Evolutionary conservation across 1,140 invertebrate genomes (phyloP).

Genomic region (Achatina immaculata): DNA sequence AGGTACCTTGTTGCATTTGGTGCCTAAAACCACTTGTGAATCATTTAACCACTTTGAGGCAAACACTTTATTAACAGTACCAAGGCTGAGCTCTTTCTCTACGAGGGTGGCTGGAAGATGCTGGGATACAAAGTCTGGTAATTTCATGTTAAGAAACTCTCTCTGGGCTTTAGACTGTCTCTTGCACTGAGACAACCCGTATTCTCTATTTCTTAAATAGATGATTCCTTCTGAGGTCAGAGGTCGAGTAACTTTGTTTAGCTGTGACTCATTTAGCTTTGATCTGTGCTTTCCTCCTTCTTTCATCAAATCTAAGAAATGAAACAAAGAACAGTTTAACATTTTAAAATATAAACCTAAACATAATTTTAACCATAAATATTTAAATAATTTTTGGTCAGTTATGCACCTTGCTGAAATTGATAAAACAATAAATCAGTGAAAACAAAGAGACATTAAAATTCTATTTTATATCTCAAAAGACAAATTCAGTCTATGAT

Average conservation of each 20-base stretch:
- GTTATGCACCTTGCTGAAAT: too few species aligned
- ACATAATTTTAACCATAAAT: too few species aligned
- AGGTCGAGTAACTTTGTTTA: constrained; percentile 1
- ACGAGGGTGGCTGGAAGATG: constrained; percentile 60
- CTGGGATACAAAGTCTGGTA: constrained; percentile 52
- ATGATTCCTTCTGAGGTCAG: not conserved
- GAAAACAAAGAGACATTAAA: too few species aligned
- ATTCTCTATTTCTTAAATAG: constrained; percentile 12
- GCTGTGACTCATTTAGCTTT: not conserved
- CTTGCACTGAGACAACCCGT: constrained; percentile 39
- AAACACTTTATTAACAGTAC: constrained; percentile 90
- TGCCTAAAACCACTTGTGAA: constrained; percentile 93
- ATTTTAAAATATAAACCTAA: too few species aligned
- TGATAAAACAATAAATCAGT: too few species aligned
- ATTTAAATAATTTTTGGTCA: too few species aligned
- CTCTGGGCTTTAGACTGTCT: constrained; percentile 21
- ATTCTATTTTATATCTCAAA: too few species aligned
- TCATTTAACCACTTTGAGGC: constrained; percentile 96
- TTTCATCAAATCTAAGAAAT: too few species aligned
- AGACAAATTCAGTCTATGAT: too few species aligned
- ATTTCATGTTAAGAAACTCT: constrained; percentile 32
- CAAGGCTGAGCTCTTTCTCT: constrained; percentile 67
- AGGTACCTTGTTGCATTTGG: constrained; percentile 93
- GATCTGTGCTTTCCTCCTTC: not conserved
- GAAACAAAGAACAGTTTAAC: too few species aligned